phyloP scores from a whole-genome alignment of 2,888 invertebrate species.

The Hesperia comma region DNA sequence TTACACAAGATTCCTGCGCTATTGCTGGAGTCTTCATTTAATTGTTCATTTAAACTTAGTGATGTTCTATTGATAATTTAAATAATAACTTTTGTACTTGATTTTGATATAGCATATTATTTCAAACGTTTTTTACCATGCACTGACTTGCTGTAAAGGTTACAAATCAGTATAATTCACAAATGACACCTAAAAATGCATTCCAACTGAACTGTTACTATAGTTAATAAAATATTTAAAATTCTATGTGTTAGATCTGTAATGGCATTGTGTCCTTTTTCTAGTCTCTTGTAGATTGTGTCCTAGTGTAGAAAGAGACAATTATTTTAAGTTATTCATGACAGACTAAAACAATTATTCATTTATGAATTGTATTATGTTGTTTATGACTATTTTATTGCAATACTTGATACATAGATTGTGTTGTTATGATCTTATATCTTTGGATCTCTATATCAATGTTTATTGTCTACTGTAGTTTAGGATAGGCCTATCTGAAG shows the following conservation, averaged over 20 bases:
- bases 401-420: background rate
- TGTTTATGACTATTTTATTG: background rate
- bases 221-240: background rate
- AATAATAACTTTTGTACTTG: too few relatives aligned
- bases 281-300: slow-evolving; percentile 3
- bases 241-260: slow-evolving; percentile 1
- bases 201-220: background rate
- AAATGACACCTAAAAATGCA: background rate
- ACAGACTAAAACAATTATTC: background rate
- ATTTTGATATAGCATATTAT: too few relatives aligned
- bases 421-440: background rate
- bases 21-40: too few relatives aligned
- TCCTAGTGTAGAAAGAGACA: slow-evolving; percentile 3
- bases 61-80: too few relatives aligned
- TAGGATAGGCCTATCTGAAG: background rate
- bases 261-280: slow-evolving; percentile 2
- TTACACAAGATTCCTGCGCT: too few relatives aligned
- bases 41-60: too few relatives aligned
- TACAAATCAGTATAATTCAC: too few relatives aligned
- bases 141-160: too few relatives aligned
- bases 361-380: background rate
- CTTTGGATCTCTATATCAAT: slow-evolving; percentile 3
- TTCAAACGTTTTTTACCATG: too few relatives aligned
- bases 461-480: background rate
- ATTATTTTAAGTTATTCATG: background rate